Percentiles rank a stretch among this genome's conserved stretches.
Evolutionary conservation across 2,888 invertebrate species (phyloP).

Genomic region (Lamellibrachia columna): DNA sequence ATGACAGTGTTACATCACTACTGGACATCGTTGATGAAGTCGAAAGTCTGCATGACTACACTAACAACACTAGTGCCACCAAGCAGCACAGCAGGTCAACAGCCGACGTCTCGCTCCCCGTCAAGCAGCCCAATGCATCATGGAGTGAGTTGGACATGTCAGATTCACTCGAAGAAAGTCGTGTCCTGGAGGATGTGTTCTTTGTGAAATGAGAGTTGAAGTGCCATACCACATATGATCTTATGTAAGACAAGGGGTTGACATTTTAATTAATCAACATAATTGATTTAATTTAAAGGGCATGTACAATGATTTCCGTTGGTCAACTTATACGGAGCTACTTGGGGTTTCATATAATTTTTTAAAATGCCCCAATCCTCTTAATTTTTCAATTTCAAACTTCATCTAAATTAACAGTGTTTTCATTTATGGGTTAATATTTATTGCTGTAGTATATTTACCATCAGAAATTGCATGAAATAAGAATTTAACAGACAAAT

Average conservation of each 20-base stretch:
- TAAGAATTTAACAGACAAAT: too few relatives aligned
- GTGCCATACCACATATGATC: background rate
- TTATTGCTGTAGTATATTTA: too few relatives aligned
- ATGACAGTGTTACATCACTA: background rate
- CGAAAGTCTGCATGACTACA: background rate
- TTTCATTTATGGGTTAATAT: too few relatives aligned
- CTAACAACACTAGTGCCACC: background rate
- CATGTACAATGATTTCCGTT: too few relatives aligned
- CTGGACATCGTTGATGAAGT: conserved; percentile 6
- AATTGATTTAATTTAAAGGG: too few relatives aligned
- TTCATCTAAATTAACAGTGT: too few relatives aligned
- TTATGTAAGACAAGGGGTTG: background rate
- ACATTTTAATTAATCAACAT: too few relatives aligned
- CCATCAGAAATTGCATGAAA: too few relatives aligned
- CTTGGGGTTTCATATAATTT: too few relatives aligned
- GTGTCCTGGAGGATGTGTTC: background rate
- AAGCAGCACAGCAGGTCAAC: background rate
- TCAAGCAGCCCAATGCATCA: background rate
- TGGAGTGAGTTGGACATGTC: background rate
- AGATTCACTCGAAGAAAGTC: background rate
- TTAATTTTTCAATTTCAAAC: too few relatives aligned
- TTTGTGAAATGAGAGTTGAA: background rate
- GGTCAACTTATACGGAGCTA: too few relatives aligned
- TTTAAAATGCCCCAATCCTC: too few relatives aligned
- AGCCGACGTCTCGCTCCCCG: background rate